Evolutionary conservation across 2,797 vertebrate species (phyloP), one percentile per base, ranked within the genome.

Genomic region (Valencia hispanica): DNA sequence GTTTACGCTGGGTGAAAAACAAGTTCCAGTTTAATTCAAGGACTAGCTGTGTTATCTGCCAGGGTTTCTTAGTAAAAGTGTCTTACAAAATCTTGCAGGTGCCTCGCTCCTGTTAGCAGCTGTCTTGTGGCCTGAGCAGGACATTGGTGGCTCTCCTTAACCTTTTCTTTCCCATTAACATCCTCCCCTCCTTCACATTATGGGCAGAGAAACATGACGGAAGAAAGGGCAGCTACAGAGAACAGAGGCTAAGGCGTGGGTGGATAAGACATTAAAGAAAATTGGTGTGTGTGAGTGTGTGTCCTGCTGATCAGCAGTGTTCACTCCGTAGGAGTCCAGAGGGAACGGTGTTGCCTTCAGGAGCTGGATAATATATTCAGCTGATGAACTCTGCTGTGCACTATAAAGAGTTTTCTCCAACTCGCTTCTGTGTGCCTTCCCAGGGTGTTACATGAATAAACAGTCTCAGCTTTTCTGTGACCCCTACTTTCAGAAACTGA

Each of bases 111-210:
- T 83, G 78, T 82, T 73, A 79, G 75, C 70, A 77, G 65, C 74
- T 78, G 72, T 79, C 70, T 73, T 47, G 72, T 65, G 81, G 80
- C 79, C 78, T 83, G 81, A 84, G 75, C 83, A 85, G 89, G 79
- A 82, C 81, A 85, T 77, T 69, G 85, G 82, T 79, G 74, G 69
- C 79, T 85, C 86, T 90, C 93, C 94, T 95, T 93, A 93, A 94
- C 93, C 91, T 94, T 94, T 94, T 86, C 88, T 72, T 89, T 84
- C 80, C 87, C 78, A 89, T 92, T 94, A 94, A 89, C 86, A 88
- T 88, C 86, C 68, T 82, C 83, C 83, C 81, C 83, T 87, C 78
- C 85, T 83, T 82, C 88, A 89, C 85, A 93, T 91, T 94, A 91
- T 86, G 77, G 86, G 83, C 66, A 78, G 77, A 47, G 53, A 78